Base-by-base conservation (phyloP, 2,888 invertebrate genomes). In the Zhuqinia jingwanae region DNA sequence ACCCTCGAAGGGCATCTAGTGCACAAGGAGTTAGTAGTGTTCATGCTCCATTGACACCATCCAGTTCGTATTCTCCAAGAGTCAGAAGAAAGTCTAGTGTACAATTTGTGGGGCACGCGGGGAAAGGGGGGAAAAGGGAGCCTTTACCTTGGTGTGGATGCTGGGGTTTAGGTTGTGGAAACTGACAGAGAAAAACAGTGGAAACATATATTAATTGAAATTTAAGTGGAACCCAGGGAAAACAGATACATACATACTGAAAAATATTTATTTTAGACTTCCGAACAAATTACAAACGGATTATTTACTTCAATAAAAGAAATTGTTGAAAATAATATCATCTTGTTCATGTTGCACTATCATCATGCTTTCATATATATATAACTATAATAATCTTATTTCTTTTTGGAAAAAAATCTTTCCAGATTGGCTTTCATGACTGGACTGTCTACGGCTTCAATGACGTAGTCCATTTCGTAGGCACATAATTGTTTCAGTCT, bases 81-180 rank as follows among this genome's bases (percentile, higher is more conserved):
- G 93, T 94, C 86, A 94, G 95, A 83, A 94, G 94, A 77, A 94
- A 95, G 60, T 95, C 95, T 27, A 90, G 89, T 53, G 84, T 63
- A 1, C 56, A 79, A 63, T 73, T 73, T 60, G 68, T 56, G 36
- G 63, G 50, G 10, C 25, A 60, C 45, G 42, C 45, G 27, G 60
- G 56, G 13, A 47, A 56, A 20, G 90, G 90, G 11, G 90, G 90
- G 15, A 89, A 90, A 70, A 88, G 88, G 22, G 89, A 90, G 50
- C 91, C 91, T 63, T 87, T 96, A 90, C 96, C 96, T 0, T 96
- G 96, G 96, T 96, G 96, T 91, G 96, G 96, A 0, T 96, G 96
- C 90, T 96, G 96, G 96, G 96, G 96, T 0, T 96, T 96, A 89
- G 96, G 96, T 0, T 96, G 96, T 92, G 58, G 73, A n/a, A 75